A percentile compares a stretch with the other conserved stretches of the same genome.
These are phyloP conservation scores for Tetrax tetrax DNA, from an alignment of 2,113 vertebrate genomes.

Conservation along the genomic window DNA sequence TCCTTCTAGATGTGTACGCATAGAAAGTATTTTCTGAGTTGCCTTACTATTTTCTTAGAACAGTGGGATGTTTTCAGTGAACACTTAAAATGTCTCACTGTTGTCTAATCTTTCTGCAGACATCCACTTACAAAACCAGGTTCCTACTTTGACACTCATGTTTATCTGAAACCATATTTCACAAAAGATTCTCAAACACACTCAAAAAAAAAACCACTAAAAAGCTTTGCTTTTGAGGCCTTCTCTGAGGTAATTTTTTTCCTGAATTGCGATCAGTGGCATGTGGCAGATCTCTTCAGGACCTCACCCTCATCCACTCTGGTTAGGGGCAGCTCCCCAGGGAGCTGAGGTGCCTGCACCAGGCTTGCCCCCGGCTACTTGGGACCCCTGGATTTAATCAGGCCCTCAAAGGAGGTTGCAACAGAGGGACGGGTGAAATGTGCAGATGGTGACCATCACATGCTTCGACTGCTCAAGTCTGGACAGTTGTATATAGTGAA, in stretches of 20 bases:
- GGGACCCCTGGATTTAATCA: not conserved
- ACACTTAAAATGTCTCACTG: not conserved
- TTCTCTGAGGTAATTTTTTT: not conserved
- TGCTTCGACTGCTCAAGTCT: not conserved
- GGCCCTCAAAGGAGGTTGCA: not conserved
- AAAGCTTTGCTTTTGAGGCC: not conserved
- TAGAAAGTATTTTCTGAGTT: not conserved
- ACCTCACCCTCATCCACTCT: not conserved
- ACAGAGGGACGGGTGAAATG: not conserved
- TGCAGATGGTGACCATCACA: rapidly evolving
- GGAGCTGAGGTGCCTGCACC: rapidly evolving
- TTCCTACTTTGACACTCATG: not conserved
- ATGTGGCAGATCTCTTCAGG: not conserved
- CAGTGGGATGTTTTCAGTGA: not conserved
- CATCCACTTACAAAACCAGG: not conserved
- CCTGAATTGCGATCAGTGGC: not conserved
- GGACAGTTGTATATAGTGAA: not conserved
- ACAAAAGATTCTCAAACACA: not conserved
- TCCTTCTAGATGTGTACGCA: not conserved
- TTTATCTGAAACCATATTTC: not conserved
- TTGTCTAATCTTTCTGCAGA: not conserved
- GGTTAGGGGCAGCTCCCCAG: not conserved
- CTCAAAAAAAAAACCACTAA: not conserved
- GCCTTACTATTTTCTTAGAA: not conserved
- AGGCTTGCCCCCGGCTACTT: not conserved